Base-by-base conservation (phyloP, 2,888 invertebrate genomes). In the Trichacis sp. region DNA sequence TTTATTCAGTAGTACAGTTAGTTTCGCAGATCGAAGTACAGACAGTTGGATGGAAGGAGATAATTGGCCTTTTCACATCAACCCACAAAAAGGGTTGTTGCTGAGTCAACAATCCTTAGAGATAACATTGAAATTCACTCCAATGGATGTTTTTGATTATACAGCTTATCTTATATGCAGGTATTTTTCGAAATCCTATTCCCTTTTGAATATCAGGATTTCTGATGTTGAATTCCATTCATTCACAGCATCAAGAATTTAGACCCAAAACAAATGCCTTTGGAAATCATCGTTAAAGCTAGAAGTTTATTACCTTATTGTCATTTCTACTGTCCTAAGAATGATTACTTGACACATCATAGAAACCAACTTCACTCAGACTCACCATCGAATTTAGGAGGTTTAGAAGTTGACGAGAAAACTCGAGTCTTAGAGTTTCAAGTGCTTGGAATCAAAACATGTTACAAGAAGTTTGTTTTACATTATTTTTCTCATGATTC, bases 261-360 rank as follows among this genome's bases (percentile, higher is more conserved):
- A 50, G 70, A 84, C 18, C 88, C 88, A 30, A 81, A 83, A 0
- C 48, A 72, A 8, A 14, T 67, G 8, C 69, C 75, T 17, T 71
- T 85, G 17, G 70, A 73, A 11, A 82, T 87, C 14, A 36, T 69
- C 36, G 80, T 92, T 38, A 83, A 79, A 42, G 92, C 87, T 0
- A 88, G 87, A 71, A 89, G 92, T 64, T 74, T 91, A 50, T 85
- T 91, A 65, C 91, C 92, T 0, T 89, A 89, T 72, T 91, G 89
- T 73, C 91, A 92, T 78, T 89, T 93, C 72, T 91, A 92, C 68
- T 84, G 91, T 43, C 88, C 89, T 67, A 88, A 89, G 60, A 90
- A 88, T 49, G 89, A 90, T 80, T 91, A 91, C 78, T 77, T 91
- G 47, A 83, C 84, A 1, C 85, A 85, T n/a, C 85, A 86, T 19